Evolutionary conservation across 2,888 invertebrate genomes (phyloP), one percentile per base, ranked within the genome.

Genomic region (Anagyrus pseudococci): DNA sequence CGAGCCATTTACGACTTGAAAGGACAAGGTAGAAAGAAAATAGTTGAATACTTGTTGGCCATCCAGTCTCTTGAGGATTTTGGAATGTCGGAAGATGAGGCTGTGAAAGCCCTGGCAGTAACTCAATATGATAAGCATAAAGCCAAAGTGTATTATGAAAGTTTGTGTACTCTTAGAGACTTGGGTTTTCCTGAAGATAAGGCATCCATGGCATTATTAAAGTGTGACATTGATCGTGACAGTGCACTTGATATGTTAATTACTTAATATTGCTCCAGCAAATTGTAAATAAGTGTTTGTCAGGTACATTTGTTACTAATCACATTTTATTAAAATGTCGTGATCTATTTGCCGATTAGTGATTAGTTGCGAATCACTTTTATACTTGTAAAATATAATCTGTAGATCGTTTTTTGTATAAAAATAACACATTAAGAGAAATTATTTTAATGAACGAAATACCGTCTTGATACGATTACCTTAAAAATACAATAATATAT

Each of bases 11-110:
- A 91, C 70, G 86, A 88, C 70, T 83, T 89, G 53, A 83, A 93
- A 68, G 94, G 94, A 62, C 85, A 85, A 77, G 89, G 93, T 83
- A 92, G 94, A 81, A 94, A 93, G 82, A 93, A 92, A 87, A 93
- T 94, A 70, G 88, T 94, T 61, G 94, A 95, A 78, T 91, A 91
- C 81, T 85, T 95, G 52, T 84, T 94, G 71, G 88, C 89, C 67
- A 83, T 85, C 20, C 84, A 85, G 67, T 75, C 78, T 37, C 73
- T 85, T 49, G 83, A 83, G 67, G 85, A 84, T 67, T 73, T 75
- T 29, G 83, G 83, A 20, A 77, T 80, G 43, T 75, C 82, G 22
- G 81, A 80, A 54, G 81, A 82, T 47, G 79, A 80, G 58, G 83
- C 82, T 15, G 84, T 84, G 58, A 79, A 80, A 69, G 84, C 84